Percentiles rank a stretch among this genome's conserved stretches.
Conservation (phyloP, 2,888 invertebrate species). For the Drosophila phalerata region DNA sequence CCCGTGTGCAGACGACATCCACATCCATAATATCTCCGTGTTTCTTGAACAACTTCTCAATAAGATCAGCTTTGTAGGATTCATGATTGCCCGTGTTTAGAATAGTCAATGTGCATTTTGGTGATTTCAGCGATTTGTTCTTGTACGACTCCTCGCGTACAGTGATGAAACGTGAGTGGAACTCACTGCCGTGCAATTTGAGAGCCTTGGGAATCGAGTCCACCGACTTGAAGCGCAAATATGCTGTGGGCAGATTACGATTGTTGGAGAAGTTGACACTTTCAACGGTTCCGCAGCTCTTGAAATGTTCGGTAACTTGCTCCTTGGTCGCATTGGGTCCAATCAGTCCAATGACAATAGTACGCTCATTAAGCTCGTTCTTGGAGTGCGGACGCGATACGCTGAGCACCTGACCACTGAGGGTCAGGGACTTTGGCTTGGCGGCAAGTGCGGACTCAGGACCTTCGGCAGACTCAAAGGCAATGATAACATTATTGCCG, state of each 20-base stretch:
- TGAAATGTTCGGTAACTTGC: constrained; percentile 56
- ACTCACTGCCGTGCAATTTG: constrained; percentile 62
- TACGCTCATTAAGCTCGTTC: constrained; percentile 28
- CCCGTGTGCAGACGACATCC: constrained; percentile 65
- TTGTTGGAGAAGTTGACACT: constrained; percentile 46
- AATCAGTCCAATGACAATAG: constrained; percentile 55
- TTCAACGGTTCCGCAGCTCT: constrained; percentile 67
- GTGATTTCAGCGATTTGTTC: constrained; percentile 16
- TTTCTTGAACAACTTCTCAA: constrained; percentile 72
- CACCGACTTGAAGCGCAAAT: constrained; percentile 52
- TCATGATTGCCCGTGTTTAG: constrained; percentile 57
- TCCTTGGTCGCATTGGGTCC: constrained; percentile 53
- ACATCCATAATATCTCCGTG: constrained; percentile 64
- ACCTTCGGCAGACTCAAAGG: constrained; percentile 58
- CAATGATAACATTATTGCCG: constrained; percentile 47
- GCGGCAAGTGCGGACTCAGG: constrained; percentile 68
- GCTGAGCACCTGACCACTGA: constrained; percentile 50
- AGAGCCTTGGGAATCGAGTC: constrained; percentile 46
- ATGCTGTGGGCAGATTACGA: constrained; percentile 51
- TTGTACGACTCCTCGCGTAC: constrained; percentile 40
- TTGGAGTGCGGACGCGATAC: constrained; percentile 6
- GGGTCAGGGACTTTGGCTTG: constrained; percentile 49
- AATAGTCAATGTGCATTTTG: constrained; percentile 57
- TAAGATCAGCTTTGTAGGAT: constrained; percentile 29
- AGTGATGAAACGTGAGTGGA: constrained; percentile 64